Evolutionary conservation across 2,888 invertebrate genomes (phyloP).

Genomic region (Junonia oenone): DNA sequence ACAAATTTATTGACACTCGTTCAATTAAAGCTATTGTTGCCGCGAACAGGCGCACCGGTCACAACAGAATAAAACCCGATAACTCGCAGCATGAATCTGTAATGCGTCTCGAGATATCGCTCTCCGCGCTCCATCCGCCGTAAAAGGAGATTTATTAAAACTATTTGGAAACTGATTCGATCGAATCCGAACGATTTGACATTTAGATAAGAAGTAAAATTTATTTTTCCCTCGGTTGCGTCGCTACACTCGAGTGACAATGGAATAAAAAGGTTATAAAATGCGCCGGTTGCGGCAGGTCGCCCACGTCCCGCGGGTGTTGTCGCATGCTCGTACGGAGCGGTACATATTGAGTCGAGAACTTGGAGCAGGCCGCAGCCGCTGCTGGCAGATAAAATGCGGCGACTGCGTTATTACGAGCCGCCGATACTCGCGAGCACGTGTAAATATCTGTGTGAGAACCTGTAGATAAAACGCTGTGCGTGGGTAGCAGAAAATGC

Average conservation of each 20-base stretch:
- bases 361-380: conserved; percentile 43
- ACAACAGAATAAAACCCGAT: conserved; percentile 75
- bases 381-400: conserved; percentile 67
- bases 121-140: conserved; percentile 58
- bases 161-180: conserved; percentile 79
- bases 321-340: conserved; percentile 54
- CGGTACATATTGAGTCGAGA: conserved; percentile 49
- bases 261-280: conserved; percentile 79
- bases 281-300: conserved; percentile 62
- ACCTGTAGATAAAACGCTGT: conserved; percentile 59
- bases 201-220: conserved; percentile 79
- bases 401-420: conserved; percentile 66
- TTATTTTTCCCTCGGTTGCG: conserved; percentile 72
- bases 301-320: conserved; percentile 71
- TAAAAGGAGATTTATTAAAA: conserved; percentile 80
- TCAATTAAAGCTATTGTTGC: conserved; percentile 78
- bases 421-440: conserved; percentile 63
- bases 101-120: conserved; percentile 62
- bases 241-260: conserved; percentile 69
- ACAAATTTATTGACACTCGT: conserved; percentile 80
- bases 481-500: conserved; percentile 66
- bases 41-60: conserved; percentile 62
- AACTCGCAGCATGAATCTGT: conserved; percentile 70
- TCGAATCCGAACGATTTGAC: conserved; percentile 78
- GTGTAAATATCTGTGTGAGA: conserved; percentile 77